Conservation (phyloP, 2,113 vertebrate genomes). For the Cynocephalus volans region DNA sequence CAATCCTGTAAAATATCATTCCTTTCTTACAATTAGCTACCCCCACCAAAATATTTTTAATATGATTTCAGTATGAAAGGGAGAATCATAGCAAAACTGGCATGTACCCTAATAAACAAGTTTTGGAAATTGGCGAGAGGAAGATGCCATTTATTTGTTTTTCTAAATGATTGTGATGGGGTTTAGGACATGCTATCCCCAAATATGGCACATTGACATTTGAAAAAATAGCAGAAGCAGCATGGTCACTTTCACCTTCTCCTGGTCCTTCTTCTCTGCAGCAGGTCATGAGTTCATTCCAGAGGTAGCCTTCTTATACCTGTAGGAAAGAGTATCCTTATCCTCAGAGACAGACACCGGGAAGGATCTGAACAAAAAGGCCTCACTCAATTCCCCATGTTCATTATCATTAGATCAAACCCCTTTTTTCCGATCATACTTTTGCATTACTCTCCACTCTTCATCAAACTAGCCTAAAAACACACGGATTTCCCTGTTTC, state of each 20-base stretch:
- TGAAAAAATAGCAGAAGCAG: background rate
- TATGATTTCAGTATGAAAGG: background rate
- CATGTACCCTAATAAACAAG: background rate
- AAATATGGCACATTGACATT: background rate
- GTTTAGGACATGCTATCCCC: no score
- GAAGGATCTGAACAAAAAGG: background rate
- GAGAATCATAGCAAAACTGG: background rate
- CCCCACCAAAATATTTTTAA: fast-evolving
- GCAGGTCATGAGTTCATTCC: background rate
- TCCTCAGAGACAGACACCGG: background rate
- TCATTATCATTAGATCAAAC: background rate
- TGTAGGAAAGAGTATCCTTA: background rate
- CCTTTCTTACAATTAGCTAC: background rate
- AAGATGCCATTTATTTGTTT: background rate
- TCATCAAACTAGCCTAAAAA: background rate
- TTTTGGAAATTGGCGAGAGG: background rate
- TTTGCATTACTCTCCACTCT: background rate
- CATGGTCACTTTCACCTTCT: background rate
- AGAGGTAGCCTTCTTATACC: background rate
- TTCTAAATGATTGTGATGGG: background rate
- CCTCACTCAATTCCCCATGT: background rate
- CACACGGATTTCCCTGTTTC: background rate
- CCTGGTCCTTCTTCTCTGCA: background rate
- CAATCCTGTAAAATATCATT: background rate
- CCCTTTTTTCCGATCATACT: background rate